Evolutionary conservation across 2,888 invertebrate species (phyloP).

Genomic region (Pocota personata): DNA sequence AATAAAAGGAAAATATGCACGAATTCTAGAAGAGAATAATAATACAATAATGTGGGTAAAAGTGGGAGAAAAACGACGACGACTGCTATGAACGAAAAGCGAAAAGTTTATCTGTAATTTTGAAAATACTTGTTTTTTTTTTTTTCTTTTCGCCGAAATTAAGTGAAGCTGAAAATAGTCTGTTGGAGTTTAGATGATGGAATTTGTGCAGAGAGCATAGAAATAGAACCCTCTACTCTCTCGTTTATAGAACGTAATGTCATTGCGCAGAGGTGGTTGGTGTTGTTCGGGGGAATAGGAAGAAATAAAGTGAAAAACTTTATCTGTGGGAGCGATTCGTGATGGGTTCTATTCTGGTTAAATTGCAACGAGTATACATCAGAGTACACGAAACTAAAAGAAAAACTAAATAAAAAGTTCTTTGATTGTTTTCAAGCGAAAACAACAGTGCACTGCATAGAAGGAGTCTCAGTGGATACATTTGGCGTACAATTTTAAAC

Average conservation of each 20-base stretch:
- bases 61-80: constrained; percentile 1
- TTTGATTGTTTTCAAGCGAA: constrained; percentile 67
- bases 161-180: constrained; percentile 74
- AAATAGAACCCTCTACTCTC: constrained; percentile 5
- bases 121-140: constrained; percentile 35
- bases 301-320: constrained; percentile 73
- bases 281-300: background rate
- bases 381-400: constrained; percentile 35
- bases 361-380: constrained; percentile 62
- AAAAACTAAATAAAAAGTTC: constrained; percentile 69
- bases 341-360: constrained; percentile 58
- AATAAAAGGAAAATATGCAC: constrained; percentile 30
- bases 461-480: background rate
- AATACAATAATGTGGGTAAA: constrained; percentile 35
- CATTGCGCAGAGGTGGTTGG: background rate
- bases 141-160: constrained; percentile 27
- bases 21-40: constrained; percentile 29
- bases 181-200: constrained; percentile 66
- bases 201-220: constrained; percentile 50
- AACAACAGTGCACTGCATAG: constrained; percentile 28
- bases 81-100: background rate
- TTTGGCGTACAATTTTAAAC: background rate
- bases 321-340: constrained; percentile 59
- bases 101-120: constrained; percentile 73
- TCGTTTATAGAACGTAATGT: constrained; percentile 23